Evolutionary conservation across 2,797 vertebrate genomes (phyloP), one percentile per base, ranked within the genome.

Genomic region (Halcyon badia): DNA sequence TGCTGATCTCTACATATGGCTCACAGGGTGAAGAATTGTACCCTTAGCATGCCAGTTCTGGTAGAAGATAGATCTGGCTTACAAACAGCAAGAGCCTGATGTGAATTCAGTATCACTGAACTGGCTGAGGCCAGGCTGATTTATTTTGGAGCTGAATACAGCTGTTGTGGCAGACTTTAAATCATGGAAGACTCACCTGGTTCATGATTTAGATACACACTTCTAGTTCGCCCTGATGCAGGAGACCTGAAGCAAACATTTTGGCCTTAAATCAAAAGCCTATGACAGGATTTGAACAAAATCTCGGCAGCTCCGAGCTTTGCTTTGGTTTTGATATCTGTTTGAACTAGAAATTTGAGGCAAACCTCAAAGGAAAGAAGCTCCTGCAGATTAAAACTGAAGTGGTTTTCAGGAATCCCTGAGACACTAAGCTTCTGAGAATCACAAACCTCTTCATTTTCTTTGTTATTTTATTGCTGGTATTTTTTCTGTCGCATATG

Each of bases 271-370:
- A 95, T 95, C 83, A 91, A 90, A 95, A 89, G 73, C 0, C 0
- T 49, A 8, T 60, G 62, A 87, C 56, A 79, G 28, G 14, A 37
- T 57, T 86, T 91, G 66, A 95, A 64, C 42, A 70, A 76, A 77
- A 94, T 60, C 77, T 79, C 73, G 58, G 76, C 76, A 87, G 62
- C 31, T 93, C 56, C 60, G 71, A 87, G 56, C 76, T 93, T 86
- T 64, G 14, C 91, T 93, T 95, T 93, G 94, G 87, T 89, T 95
- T 90, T 93, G 61, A 2, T 70, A 28, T 52, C 76, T 93, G 77
- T 90, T 95, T 95, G 93, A 95, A 90, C 80, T 82, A 20, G 58
- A 80, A 94, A 71, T 93, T 60, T 83, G 66, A 96, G 71, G 57
- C 48, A 94, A 94, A 93, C 66, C 88, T 87, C 91, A 73, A 70